Base-by-base conservation (phyloP, 2,113 vertebrate genomes). In the Ondatra zibethicus region DNA sequence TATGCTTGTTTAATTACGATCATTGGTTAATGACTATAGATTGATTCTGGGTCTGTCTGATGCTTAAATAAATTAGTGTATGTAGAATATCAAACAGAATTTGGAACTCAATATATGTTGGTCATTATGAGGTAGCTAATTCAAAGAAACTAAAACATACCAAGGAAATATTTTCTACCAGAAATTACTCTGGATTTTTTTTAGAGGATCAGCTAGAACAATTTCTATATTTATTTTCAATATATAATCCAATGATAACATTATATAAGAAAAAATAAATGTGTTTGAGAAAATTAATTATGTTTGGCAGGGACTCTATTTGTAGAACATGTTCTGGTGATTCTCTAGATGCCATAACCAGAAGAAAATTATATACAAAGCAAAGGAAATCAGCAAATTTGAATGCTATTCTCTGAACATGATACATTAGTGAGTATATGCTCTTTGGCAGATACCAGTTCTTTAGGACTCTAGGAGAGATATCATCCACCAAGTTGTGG, bases 221-320 rank as follows among this genome's bases (percentile, higher is more conserved):
- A 75, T 70, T 50, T 94, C 50, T 88, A 36, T 13, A 1, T 75
- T 93, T 91, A 93, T 93, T 93, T 95, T 88, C 12, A 87, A 80
- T 88, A 13, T 93, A 93, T 85, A 96, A 80, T 76, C 33, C 73
- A 96, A 13, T 73, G 36, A n/a, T 93, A 77, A 93, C 42, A 76
- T 96, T 84, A 97, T 21, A 93, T 29, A 92, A 88, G 95, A 90
- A 95, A 88, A 95, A 96, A 95, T 17, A 80, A 89, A 96, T 66
- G 77, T 92, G 73, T 75, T 89, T 82, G 77, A 97, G 86, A 95
- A 58, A 58, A 58, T 58, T 95, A 96, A 93, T 90, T 89, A 96
- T 85, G 70, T 93, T 95, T 97, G 87, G 77, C 45, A 88, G 66
- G 27, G 52, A 88, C 33, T 90, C 36, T 96, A 81, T 95, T 91